Base-by-base conservation (phyloP, 30 jellyfish, hydroid and myxozoan genomes). In the Turritopsis dohrnii region DNA sequence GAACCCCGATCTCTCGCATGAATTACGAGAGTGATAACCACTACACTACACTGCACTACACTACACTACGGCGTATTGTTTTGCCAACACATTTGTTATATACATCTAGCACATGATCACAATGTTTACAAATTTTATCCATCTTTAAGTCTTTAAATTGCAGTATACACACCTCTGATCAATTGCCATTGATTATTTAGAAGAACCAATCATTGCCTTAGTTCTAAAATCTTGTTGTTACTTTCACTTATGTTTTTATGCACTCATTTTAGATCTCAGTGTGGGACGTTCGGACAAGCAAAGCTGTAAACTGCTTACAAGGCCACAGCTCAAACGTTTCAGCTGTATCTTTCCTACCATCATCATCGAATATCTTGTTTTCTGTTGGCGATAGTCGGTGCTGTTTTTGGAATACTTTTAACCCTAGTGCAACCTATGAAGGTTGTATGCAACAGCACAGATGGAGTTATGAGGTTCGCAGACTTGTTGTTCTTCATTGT, bases 261-360 rank as follows among this genome's bases (percentile, higher is more conserved):
- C 21, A 60, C 0, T 75, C 76, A 19, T 60, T 65, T 53, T 81
- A 91, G 97, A 74, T 91, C n/a, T 91, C 97, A 13, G 75, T 91
- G 16, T 91, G 97, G 97, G 97, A 91, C 66, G 71, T 87, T 0
- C 84, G 97, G 17, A 88, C 85, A 28, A 87, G 83, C 86, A 91
- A 87, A 80, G 89, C 83, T 52, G 22, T 91, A 21, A 66, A 81
- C 31, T 72, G 85, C 9, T 75, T 91, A 21, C 52, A 82, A 65
- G 97, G 97, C n/a, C 97, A 91, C 74, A 29, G 71, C 75, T 93
- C 86, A n/a, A 73, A 79, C 83, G 97, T 91, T 17, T 79, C 96
- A 60, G 94, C 79, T 54, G 72, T 87, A 23, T 65, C 65, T 17
- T 86, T 86, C 24, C 28, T 84, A 17, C 89, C 93, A 7, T 27